phyloP scores from a whole-genome alignment of 2,888 invertebrate species.

The Melolontha melolontha region DNA sequence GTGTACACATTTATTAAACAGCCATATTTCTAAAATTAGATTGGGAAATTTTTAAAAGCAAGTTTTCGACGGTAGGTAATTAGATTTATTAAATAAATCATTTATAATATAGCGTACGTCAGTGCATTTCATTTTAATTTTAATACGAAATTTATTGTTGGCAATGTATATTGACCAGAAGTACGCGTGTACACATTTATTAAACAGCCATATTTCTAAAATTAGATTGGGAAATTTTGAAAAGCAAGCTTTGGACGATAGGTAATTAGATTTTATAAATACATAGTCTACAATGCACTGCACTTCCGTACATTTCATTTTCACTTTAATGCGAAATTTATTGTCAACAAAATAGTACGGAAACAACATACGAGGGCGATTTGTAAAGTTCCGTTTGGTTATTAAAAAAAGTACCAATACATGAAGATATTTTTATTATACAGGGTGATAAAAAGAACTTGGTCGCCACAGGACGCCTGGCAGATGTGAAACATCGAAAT shows the following conservation, averaged over 20 bases:
- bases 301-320: not conserved
- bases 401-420: no score
- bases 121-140: not conserved
- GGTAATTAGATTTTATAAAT: slow-evolving; percentile 7
- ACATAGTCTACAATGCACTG: not conserved
- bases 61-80: slow-evolving; percentile 6
- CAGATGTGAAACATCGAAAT: no score
- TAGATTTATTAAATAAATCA: slow-evolving; percentile 2
- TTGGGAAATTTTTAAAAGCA: slow-evolving; percentile 25
- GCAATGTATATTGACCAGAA: slow-evolving; percentile 10
- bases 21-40: slow-evolving; percentile 14
- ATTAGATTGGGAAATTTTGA: slow-evolving; percentile 13
- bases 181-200: slow-evolving; percentile 10
- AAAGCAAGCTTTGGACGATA: slow-evolving; percentile 9
- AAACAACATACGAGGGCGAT: no score
- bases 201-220: slow-evolving; percentile 19
- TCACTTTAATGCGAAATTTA: no score
- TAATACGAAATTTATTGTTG: no score
- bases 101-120: not conserved
- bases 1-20: slow-evolving; percentile 11
- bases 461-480: no score
- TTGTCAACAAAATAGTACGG: no score
- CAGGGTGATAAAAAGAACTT: no score
- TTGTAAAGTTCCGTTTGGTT: no score
- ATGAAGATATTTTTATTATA: no score